Percentiles rank a stretch among this genome's conserved stretches.
Conservation (phyloP, 2,888 invertebrate species). For the Tachina lurida region DNA sequence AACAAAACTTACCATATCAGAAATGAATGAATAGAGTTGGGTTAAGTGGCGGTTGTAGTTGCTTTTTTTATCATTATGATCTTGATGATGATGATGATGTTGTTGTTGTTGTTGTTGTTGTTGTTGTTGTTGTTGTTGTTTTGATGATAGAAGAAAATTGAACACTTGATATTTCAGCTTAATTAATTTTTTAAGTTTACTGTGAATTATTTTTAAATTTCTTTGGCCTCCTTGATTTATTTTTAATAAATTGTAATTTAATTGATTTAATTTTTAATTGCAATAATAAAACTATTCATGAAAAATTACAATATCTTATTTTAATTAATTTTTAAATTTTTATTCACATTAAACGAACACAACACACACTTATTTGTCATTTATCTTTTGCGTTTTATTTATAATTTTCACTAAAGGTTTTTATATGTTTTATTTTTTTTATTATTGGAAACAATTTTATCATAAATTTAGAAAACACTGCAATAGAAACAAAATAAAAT, state of each 20-base stretch:
- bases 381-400: neutral
- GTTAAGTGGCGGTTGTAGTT: neutral
- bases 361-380: slow-evolving; percentile 15
- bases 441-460: slow-evolving; percentile 2
- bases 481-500: slow-evolving; percentile 19
- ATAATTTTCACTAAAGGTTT: slow-evolving; percentile 8
- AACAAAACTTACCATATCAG: slow-evolving; percentile 25
- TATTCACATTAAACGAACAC: slow-evolving; percentile 40
- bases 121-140: slow-evolving; percentile 38
- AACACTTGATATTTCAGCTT: slow-evolving; percentile 64
- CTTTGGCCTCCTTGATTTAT: slow-evolving; percentile 14
- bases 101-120: slow-evolving; percentile 13
- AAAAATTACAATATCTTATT: slow-evolving; percentile 24
- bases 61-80: slow-evolving; percentile 21
- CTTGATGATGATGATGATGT: neutral
- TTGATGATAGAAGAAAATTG: slow-evolving; percentile 54
- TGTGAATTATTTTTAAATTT: slow-evolving; percentile 28
- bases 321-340: slow-evolving; percentile 1
- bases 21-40: neutral
- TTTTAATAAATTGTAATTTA: slow-evolving; percentile 7
- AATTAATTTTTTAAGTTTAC: slow-evolving; percentile 33
- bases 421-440: slow-evolving; percentile 1
- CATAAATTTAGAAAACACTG: slow-evolving; percentile 37
- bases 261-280: slow-evolving; percentile 23
- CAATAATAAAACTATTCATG: slow-evolving; percentile 48